Evolutionary conservation across 2,797 vertebrate genomes (phyloP), one percentile per base, ranked within the genome.

Genomic region (Lophius americanus): DNA sequence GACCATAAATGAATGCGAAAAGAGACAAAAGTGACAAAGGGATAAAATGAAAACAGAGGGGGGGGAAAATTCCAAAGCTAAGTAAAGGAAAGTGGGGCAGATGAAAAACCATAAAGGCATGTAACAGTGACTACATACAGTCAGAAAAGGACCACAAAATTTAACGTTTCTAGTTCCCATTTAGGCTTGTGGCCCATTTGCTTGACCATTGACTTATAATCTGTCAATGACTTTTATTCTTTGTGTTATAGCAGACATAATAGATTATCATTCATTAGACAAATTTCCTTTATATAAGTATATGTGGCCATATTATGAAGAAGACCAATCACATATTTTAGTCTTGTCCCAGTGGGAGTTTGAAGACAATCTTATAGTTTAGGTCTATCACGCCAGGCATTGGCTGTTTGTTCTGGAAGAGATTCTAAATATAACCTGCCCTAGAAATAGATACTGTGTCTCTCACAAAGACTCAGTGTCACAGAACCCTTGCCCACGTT

Each of bases 361-460:
- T 53, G 35, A 39, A 47, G 48, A 60, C 46, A 70, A 77, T 76
- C 68, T 51, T 76, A 70, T 7, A 60, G 69, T 75, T 65, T 51
- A 36, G 75, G 62, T 73, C 71, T 56, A 61, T 37, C 61, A 48
- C 44, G 55, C 59, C 50, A 33, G 61, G 60, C 64, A 46, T 71
- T 60, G 68, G 73, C 69, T 84, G 82, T 82, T 80, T 73, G 57
- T 79, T 49, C 63, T 70, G 61, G 77, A 65, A 59, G 39, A 39
- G 41, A 13, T 57, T 81, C 92, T 91, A 90, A 89, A 91, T 88
- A 89, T 93, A 93, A 79, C 84, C 65, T 32, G 76, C 44, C 41
- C 81, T 64, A 73, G 57, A 88, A 87, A 85, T 84, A 87, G 83
- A 83, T 41, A 48, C 7, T 2, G 60, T 47, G 48, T 59, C 49